Evolutionary conservation across 1,140 invertebrate species (phyloP).

Genomic region (Steinernema khuongi): DNA sequence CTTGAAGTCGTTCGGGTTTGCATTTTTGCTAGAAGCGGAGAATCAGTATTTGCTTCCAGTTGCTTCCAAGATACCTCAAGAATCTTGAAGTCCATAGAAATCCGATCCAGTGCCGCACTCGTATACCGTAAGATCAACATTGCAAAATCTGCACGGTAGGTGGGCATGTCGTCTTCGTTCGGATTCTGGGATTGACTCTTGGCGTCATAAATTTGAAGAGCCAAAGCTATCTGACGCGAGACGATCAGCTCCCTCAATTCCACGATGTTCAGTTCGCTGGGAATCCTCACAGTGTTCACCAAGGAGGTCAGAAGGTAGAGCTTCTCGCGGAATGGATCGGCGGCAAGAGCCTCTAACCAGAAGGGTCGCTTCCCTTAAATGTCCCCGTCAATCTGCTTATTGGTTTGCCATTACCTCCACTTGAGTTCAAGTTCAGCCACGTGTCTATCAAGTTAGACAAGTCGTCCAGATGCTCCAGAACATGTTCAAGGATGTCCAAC

Average conservation of each 20-base stretch:
- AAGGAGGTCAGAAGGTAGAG: not conserved
- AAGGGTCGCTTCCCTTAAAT: not conserved
- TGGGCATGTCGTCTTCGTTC: not conserved
- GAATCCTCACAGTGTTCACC: not conserved
- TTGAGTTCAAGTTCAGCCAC: slow-evolving; percentile 1
- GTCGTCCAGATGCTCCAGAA: slow-evolving; percentile 37
- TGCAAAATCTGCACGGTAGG: slow-evolving; percentile 33
- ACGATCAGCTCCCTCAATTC: slow-evolving; percentile 33
- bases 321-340: not conserved
- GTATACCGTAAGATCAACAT: slow-evolving; percentile 38
- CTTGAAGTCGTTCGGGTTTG: not conserved
- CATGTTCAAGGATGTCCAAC: slow-evolving; percentile 38
- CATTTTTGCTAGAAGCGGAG: not conserved
- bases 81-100: slow-evolving; percentile 37
- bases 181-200: not conserved
- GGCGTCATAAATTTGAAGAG: slow-evolving; percentile 23
- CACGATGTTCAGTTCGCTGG: slow-evolving; percentile 22
- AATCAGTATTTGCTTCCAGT: not conserved
- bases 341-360: not conserved
- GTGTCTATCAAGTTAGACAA: not conserved
- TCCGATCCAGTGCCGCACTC: slow-evolving; percentile 25
- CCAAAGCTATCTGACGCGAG: slow-evolving; percentile 4
- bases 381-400: not conserved
- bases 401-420: slow-evolving; percentile 4
- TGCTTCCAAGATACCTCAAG: slow-evolving; percentile 21